Percentiles rank a stretch among this genome's conserved stretches.
Evolutionary conservation across 1,140 invertebrate genomes (phyloP).

Genomic region (Mactra quadrangularis): DNA sequence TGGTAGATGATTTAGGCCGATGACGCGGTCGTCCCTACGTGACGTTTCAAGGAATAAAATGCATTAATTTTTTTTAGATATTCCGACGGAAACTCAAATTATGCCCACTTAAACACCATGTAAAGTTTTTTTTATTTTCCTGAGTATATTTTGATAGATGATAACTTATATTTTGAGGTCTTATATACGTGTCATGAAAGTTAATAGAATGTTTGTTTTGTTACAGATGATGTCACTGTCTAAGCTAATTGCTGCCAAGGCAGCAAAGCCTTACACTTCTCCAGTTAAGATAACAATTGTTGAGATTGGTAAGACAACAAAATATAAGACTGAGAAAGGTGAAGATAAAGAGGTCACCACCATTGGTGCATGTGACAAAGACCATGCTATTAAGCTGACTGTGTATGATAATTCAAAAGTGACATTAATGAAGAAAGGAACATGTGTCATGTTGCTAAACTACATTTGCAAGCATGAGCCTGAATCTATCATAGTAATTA

Average conservation of each 20-base stretch:
- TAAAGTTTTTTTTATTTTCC: too few relatives aligned
- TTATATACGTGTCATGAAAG: neutral
- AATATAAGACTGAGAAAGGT: neutral
- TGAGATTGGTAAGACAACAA: neutral
- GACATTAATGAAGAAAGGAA: neutral
- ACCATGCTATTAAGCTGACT: too few relatives aligned
- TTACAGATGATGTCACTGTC: neutral
- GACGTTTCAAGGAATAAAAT: too few relatives aligned
- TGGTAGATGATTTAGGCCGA: too few relatives aligned
- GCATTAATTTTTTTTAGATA: too few relatives aligned
- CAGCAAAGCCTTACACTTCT: conserved; percentile 7
- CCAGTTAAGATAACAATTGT: too few relatives aligned
- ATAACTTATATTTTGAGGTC: conserved; percentile 1
- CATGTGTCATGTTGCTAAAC: conserved; percentile 1
- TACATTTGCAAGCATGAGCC: conserved; percentile 4
- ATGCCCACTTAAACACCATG: too few relatives aligned
- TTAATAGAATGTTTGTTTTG: neutral
- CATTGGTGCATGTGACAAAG: neutral
- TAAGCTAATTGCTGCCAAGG: neutral
- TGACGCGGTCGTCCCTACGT: too few relatives aligned
- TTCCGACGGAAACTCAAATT: too few relatives aligned
- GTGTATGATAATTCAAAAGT: conserved; percentile 1
- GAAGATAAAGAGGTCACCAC: neutral
- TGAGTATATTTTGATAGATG: conserved; percentile 10
- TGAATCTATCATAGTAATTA: neutral